Evolutionary conservation across 2,888 invertebrate species (phyloP).

Genomic region (Hemaris fuciformis): DNA sequence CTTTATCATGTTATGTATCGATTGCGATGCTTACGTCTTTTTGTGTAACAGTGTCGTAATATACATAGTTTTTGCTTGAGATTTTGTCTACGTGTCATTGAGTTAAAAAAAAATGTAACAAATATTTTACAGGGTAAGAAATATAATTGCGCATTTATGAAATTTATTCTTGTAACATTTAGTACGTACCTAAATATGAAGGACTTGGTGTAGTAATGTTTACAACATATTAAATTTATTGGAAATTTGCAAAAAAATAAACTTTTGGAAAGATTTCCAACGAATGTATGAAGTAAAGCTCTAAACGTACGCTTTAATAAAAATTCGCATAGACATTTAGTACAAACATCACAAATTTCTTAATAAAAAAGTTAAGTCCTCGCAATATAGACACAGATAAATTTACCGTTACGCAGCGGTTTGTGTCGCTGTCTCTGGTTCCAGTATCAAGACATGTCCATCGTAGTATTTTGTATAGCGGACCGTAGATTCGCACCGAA

Average conservation of each 20-base stretch:
- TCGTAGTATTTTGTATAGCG: conserved; percentile 49
- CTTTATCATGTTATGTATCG: background rate
- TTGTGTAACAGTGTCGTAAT: background rate
- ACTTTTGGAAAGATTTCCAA: no score
- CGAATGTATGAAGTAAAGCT: no score
- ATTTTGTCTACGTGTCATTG: background rate
- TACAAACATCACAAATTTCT: background rate
- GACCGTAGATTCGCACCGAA: conserved; percentile 69
- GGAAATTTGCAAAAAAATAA: no score
- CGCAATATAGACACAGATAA: background rate
- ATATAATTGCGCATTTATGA: no score
- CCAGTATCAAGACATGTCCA: conserved; percentile 48
- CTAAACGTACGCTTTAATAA: no score
- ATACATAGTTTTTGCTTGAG: background rate
- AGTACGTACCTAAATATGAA: no score
- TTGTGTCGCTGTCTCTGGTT: background rate
- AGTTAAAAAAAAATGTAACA: no score
- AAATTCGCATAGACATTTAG: background rate
- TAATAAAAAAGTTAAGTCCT: background rate
- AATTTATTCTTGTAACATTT: no score
- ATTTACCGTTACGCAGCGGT: background rate
- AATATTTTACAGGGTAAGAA: no score
- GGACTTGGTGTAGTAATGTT: no score
- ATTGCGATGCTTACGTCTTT: background rate
- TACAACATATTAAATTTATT: no score